Evolutionary conservation across 1,140 invertebrate species (phyloP), one percentile per base, ranked within the genome.

Genomic region (Apis mellifera): DNA sequence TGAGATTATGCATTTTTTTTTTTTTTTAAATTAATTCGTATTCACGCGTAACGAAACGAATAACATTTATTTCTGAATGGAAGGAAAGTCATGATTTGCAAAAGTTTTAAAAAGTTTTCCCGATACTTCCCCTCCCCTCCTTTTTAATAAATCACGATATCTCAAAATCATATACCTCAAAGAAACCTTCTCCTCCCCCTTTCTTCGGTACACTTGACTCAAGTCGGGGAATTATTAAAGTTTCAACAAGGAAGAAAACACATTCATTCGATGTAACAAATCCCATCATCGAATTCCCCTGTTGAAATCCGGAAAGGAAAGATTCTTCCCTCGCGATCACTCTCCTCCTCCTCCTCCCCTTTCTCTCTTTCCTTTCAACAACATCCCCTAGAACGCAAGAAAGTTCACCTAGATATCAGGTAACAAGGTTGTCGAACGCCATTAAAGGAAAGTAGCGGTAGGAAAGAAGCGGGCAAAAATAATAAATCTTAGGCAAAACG

Each of bases 401-500:
- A 48, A 32, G 70, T 54, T 65, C 70, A 13, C 60, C n/a, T 70
- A 74, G 71, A 59, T 57, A 68, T 65, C 19, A 42, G 19, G 71
- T 59, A 75, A 81, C 60, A 59, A 81, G 66, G 23, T 62, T 55
- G 69, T 73, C 23, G 54, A 66, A 26, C 50, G 42, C 66, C 68
- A 71, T 78, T 71, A 72, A 42, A 79, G 59, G 50, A 57, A 32
- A 55, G 23, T 23, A 60, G 26, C 72, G 57, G 23, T 48, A 26
- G 42, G 21, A 50, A 32, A 54, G 69, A 21, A 64, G 48, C 54
- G 54, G 19, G 60, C 42, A 72, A 66, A 82, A 75, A 66, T 57
- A 75, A 76, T 68, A 76, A 82, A 76, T 82, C 79, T 82, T 59
- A 59, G 42, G 23, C 32, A 59, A 66, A 82, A 69, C 54, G 64